Base-by-base conservation (phyloP, 2,797 vertebrate species). In the Oryzias sinensis region DNA sequence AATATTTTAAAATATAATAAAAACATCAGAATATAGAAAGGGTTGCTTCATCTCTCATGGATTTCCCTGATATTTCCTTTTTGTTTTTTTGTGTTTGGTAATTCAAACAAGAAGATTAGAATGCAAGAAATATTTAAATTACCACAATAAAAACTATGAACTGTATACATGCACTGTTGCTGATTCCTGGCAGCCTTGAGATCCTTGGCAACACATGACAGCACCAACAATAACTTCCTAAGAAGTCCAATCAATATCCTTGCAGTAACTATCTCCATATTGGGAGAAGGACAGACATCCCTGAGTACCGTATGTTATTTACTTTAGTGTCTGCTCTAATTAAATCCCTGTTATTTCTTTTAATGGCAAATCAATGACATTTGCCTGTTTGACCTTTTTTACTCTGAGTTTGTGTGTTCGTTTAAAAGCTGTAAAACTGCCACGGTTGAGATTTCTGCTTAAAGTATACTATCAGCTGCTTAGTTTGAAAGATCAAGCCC, bases 401-500 rank as follows among this genome's bases (percentile, higher is more conserved):
- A 37, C 33, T 13, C 0, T 37, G 33, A 9, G 33, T 37, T 11
- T 37, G 33, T 3, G 33, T 6, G 7, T 22, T 22, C 20, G 27
- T 27, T 13, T 37, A 3, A 11, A 37, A 37, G 33, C 33, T 37
- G 33, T 37, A 37, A 33, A 37, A 33, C 33, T 11, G 33, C 9
- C 33, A 37, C 9, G 9, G 33, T 37, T 66, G 52, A 24, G 53
- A 56, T 48, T 25, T 5, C 7, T 14, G 50, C 53, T 52, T 70
- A 74, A 29, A 59, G 53, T 37, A 43, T 51, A 45, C 15, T 67
- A 63, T 69, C 58, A 59, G 18, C 48, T 18, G 6, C 17, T n/a
- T 56, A 15, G 63, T 43, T 69, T 15, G 57, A 46, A 56, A 67
- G 41, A 71, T 79, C 52, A 68, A 65, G 15, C 22, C 33, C 22